Percentiles rank a stretch among this genome's conserved stretches.
These are phyloP conservation scores for Halocynthia aurantium DNA, from an alignment of 23 tunicate species.

Conservation along the genomic window DNA sequence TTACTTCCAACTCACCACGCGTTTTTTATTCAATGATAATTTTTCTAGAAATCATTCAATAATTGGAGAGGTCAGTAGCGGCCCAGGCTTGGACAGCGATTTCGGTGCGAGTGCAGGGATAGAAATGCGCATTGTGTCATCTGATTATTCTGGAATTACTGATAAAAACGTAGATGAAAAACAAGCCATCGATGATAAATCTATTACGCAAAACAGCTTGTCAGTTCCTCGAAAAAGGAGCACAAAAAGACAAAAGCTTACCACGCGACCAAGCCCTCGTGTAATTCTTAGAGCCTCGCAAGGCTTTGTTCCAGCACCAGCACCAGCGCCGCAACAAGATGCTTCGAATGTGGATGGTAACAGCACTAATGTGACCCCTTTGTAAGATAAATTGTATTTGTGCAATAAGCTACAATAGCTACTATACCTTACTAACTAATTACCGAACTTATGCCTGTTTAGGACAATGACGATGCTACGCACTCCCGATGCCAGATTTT, in stretches of 20 bases:
- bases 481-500: too few relatives aligned
- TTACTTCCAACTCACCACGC: too few relatives aligned
- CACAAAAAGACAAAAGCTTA: background rate
- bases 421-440: too few relatives aligned
- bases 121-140: slow-evolving; percentile 80
- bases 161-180: background rate
- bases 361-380: too few relatives aligned
- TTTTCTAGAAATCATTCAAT: too few relatives aligned
- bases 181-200: background rate
- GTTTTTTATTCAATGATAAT: too few relatives aligned
- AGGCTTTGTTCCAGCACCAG: background rate
- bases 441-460: too few relatives aligned
- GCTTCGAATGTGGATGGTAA: too few relatives aligned
- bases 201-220: background rate
- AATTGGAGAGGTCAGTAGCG: slow-evolving; percentile 30
- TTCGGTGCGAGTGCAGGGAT: slow-evolving; percentile 93
- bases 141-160: slow-evolving; percentile 50
- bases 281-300: slow-evolving; percentile 2
- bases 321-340: too few relatives aligned
- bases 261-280: slow-evolving; percentile 2
- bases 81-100: slow-evolving; percentile 91
- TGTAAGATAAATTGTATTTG: too few relatives aligned
- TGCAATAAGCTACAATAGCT: too few relatives aligned
- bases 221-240: background rate
- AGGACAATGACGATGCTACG: too few relatives aligned